These are phyloP conservation scores for Neoniphon sammara DNA, from an alignment of 2,797 vertebrate species.

Conservation along the genomic window DNA sequence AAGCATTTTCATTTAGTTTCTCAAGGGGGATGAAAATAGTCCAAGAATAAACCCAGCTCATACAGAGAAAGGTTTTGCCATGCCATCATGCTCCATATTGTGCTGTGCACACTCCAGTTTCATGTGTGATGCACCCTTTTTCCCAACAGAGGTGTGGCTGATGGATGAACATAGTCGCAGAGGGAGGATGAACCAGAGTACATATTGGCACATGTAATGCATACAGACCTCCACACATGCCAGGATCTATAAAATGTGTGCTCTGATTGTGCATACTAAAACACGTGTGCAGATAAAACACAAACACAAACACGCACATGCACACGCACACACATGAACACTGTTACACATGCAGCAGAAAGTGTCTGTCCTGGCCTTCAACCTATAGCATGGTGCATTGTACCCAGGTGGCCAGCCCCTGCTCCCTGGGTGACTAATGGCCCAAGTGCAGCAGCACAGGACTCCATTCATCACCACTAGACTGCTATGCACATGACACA, in stretches of 20 bases:
- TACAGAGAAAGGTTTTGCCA: background rate
- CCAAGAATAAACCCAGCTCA: background rate
- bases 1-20: background rate
- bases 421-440: slow-evolving; percentile 76
- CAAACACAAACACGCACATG: background rate
- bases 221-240: background rate
- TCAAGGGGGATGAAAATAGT: background rate
- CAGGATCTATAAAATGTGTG: background rate
- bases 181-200: slow-evolving; percentile 21
- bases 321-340: background rate
- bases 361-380: slow-evolving; percentile 67
- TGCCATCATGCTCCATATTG: background rate
- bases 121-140: background rate
- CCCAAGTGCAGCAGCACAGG: slow-evolving; percentile 57
- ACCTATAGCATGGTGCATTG: slow-evolving; percentile 48
- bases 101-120: too few relatives aligned
- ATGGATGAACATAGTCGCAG: slow-evolving; percentile 13
- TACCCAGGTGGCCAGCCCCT: slow-evolving; percentile 63
- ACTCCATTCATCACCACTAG: slow-evolving; percentile 73
- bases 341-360: slow-evolving; percentile 14
- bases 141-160: slow-evolving; percentile 3
- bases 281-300: background rate
- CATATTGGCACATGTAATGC: background rate
- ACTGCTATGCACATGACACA: slow-evolving; percentile 34
- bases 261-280: slow-evolving; percentile 6